Percentiles rank a stretch among this genome's conserved stretches.
Evolutionary conservation across 1,140 invertebrate species (phyloP).

Genomic region (Centruroides sculpturatus): DNA sequence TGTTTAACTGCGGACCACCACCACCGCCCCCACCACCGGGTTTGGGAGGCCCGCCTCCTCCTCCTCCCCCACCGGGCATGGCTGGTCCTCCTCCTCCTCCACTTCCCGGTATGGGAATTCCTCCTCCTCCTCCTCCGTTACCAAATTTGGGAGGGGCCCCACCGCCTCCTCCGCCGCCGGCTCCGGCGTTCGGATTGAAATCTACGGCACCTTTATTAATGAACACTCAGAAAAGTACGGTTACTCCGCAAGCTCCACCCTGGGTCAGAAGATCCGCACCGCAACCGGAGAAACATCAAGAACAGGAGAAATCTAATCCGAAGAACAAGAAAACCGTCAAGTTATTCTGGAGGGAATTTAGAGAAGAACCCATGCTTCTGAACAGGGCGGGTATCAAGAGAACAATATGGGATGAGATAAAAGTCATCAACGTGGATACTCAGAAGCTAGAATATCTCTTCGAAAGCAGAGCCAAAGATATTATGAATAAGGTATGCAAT

Average conservation of each 20-base stretch:
- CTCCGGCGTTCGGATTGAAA: background rate
- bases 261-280: background rate
- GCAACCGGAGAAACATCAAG: background rate
- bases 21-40: conserved; percentile 31
- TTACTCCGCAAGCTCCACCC: background rate
- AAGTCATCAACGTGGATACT: conserved; percentile 67
- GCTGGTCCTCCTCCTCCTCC: conserved; percentile 4
- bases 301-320: background rate
- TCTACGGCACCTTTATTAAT: background rate
- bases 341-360: conserved; percentile 88
- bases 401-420: conserved; percentile 91
- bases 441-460: conserved; percentile 92
- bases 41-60: background rate
- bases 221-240: background rate
- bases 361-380: conserved; percentile 50
- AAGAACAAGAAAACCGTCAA: conserved; percentile 96
- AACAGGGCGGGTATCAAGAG: conserved; percentile 43
- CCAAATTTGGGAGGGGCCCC: background rate
- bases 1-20: conserved; percentile 8
- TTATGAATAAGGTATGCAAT: conserved; percentile 10
- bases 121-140: too few relatives aligned
- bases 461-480: conserved; percentile 87
- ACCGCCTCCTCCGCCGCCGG: background rate
- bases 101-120: background rate
- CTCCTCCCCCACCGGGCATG: conserved; percentile 7